Evolutionary conservation across 2,113 vertebrate genomes (phyloP), one percentile per base, ranked within the genome.

Genomic region (Notothenia coriiceps): DNA sequence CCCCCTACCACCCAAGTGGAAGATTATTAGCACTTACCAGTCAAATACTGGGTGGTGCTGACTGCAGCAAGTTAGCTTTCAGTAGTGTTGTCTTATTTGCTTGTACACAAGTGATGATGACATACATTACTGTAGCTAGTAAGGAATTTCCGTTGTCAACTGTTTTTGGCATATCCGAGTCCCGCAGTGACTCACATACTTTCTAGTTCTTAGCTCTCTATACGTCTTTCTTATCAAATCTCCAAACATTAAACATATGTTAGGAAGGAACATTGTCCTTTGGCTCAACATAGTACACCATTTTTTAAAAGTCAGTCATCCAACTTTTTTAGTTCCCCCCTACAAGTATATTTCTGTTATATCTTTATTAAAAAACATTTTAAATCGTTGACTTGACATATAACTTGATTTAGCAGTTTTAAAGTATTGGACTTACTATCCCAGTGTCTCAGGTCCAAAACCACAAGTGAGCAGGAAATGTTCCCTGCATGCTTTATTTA

Each of bases 11-110:
- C 92, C 86, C 86, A 90, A 79, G 76, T 90, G 86, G 86, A 70
- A 88, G 77, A 80, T 91, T 74, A 87, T 92, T 91, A 86, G 88
- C 88, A 91, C 84, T 82, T 65, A 87, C 80, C 79, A 80, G 86
- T 75, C 69, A 88, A 89, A 89, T 63, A 76, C 62, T 40, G 50
- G 57, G 47, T 63, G 60, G 46, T 57, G 59, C 64, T 66, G 62
- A 70, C 55, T 51, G 13, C 44, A 29, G 52, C 59, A n/a, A 74
- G 35, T 46, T 46, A 40, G 64, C 44, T 81, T 18, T 73, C 57
- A 57, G 67, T 67, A 2, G 63, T 18, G 51, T 73, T 79, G 77
- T 73, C 72, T 62, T 51, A 49, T 76, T 50, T 77, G 64, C 62
- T 70, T 6, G 60, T 40, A 56, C 80, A 59, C 47, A 70, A 79